These are phyloP conservation scores for Oscheius sp. DNA, from an alignment of 2,888 invertebrate genomes.

Conservation along the genomic window DNA sequence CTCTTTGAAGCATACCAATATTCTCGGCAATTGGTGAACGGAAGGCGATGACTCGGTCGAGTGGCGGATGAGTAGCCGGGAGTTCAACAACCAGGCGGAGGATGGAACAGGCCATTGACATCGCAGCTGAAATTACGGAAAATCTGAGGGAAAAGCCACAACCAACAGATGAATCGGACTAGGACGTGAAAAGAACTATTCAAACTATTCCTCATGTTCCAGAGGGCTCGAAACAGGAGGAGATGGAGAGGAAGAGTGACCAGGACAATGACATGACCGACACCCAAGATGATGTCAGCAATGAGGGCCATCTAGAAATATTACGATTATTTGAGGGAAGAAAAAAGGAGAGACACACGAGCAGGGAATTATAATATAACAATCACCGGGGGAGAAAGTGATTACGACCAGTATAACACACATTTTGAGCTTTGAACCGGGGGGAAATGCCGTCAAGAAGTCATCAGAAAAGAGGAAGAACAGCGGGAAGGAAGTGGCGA, in stretches of 20 bases:
- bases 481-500: no score
- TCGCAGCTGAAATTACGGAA: neutral
- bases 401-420: no score
- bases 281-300: neutral
- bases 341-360: no score
- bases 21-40: neutral
- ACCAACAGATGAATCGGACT: slow-evolving; percentile 8
- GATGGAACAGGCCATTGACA: slow-evolving; percentile 4
- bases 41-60: neutral
- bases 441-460: no score
- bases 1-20: neutral
- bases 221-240: slow-evolving; percentile 15
- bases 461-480: no score
- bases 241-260: slow-evolving; percentile 5
- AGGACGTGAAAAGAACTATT: slow-evolving; percentile 14
- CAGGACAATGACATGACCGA: neutral
- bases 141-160: neutral
- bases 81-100: neutral
- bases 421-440: no score
- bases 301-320: neutral
- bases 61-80: neutral
- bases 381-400: no score
- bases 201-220: neutral
- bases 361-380: no score
- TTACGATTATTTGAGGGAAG: no score